These are phyloP conservation scores for Callaeas wilsoni DNA, from an alignment of 2,113 vertebrate genomes.

Conservation along the genomic window DNA sequence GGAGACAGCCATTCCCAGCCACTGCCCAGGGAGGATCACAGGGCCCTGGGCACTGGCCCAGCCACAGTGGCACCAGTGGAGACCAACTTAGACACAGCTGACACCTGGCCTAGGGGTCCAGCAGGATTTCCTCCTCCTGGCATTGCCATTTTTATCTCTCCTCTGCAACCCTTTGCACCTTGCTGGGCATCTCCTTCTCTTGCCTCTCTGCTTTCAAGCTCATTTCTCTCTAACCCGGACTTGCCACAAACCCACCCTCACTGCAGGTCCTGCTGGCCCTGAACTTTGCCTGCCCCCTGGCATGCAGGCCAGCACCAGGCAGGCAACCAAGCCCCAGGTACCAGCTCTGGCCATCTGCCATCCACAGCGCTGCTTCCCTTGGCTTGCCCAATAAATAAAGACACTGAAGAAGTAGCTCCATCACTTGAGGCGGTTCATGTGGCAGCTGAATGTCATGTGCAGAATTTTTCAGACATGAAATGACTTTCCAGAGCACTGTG, in stretches of 20 bases:
- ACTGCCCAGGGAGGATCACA: not conserved
- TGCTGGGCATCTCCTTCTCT: not conserved
- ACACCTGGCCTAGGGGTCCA: not conserved
- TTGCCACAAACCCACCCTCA: not conserved
- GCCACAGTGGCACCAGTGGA: not conserved
- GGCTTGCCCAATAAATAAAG: not conserved
- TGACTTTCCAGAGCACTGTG: not conserved
- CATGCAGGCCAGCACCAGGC: not conserved
- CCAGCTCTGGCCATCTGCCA: not conserved
- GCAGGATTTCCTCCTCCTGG: not conserved
- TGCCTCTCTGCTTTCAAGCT: not conserved
- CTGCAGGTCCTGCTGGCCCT: not conserved
- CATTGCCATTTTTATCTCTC: not conserved
- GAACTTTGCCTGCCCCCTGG: not conserved
- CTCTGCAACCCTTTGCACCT: not conserved
- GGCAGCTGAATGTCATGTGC: not conserved
- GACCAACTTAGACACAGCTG: not conserved
- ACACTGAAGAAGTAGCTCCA: not conserved
- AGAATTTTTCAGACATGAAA: not conserved
- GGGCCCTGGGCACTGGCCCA: not conserved
- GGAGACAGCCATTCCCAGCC: not conserved
- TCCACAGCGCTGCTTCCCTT: not conserved
- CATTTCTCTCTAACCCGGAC: not conserved
- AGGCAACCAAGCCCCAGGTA: not conserved
- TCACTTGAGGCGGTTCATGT: accelerated